These are phyloP conservation scores for Perdita meconis DNA, from an alignment of 2,888 invertebrate species.

Conservation along the genomic window DNA sequence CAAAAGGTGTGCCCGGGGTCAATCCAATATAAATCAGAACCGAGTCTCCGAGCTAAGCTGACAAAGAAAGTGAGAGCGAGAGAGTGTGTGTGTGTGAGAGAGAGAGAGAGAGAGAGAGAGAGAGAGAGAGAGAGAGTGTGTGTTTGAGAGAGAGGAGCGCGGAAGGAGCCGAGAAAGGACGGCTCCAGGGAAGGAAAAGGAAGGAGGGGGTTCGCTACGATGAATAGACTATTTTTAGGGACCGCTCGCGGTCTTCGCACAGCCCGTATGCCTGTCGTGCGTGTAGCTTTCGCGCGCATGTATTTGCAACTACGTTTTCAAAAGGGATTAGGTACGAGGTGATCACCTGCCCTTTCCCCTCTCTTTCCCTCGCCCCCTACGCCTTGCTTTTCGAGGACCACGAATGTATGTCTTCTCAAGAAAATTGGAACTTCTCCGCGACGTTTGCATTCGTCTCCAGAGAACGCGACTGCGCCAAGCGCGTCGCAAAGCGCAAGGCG, in stretches of 20 bases:
- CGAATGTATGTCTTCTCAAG: slow-evolving; percentile 39
- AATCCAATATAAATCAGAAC: slow-evolving; percentile 82
- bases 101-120: too few relatives aligned
- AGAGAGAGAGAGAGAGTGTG: too few relatives aligned
- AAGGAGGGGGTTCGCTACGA: slow-evolving; percentile 43
- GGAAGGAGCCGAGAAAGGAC: slow-evolving; percentile 27
- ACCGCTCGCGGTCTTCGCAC: slow-evolving; percentile 60
- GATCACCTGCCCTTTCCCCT: slow-evolving; percentile 65
- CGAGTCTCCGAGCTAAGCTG: slow-evolving; percentile 61
- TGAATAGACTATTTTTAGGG: slow-evolving; percentile 72
- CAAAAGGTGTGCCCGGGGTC: slow-evolving; percentile 77
- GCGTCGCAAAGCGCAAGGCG: too few relatives aligned
- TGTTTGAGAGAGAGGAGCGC: slow-evolving; percentile 27
- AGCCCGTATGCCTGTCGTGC: slow-evolving; percentile 34
- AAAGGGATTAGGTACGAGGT: slow-evolving; percentile 70
- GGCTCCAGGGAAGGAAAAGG: slow-evolving; percentile 16
- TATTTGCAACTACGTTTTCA: slow-evolving; percentile 63
- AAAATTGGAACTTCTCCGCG: slow-evolving; percentile 29
- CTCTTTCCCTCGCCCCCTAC: slow-evolving; percentile 20
- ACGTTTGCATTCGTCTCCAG: slow-evolving; percentile 10
- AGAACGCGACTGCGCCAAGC: slow-evolving; percentile 7
- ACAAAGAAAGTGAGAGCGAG: too few relatives aligned
- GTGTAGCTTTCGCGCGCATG: slow-evolving; percentile 35
- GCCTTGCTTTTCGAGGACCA: slow-evolving; percentile 2
- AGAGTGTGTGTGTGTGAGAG: too few relatives aligned